Evolutionary conservation across 2,797 vertebrate species (phyloP).

Genomic region (Hoplostethus atlanticus): DNA sequence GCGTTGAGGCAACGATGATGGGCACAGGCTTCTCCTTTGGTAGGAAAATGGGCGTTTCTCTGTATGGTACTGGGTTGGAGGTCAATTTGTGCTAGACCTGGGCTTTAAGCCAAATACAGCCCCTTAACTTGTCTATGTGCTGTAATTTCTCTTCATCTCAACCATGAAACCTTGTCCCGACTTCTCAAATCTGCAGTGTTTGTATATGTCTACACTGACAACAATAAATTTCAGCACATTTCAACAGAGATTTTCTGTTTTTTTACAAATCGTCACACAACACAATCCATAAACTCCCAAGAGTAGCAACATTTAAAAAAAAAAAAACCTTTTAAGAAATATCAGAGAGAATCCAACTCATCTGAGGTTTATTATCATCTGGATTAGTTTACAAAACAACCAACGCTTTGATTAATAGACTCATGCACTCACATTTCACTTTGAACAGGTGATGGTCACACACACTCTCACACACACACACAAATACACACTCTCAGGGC

Average conservation of each 20-base stretch:
- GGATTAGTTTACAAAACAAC: constrained; percentile 53
- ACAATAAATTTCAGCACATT: not conserved
- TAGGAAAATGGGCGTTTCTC: fast-evolving
- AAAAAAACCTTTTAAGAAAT: not conserved
- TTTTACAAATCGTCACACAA: not conserved
- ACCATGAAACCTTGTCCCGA: not conserved
- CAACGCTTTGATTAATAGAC: not conserved
- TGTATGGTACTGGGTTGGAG: constrained; percentile 8
- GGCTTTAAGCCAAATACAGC: not conserved
- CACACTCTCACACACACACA: not conserved
- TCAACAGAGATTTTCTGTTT: too few species aligned
- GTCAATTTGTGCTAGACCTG: not conserved
- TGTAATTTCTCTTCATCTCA: not conserved
- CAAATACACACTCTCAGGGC: constrained; percentile 77
- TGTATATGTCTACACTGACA: not conserved
- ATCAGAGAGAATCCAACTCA: constrained; percentile 11
- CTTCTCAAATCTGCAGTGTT: not conserved
- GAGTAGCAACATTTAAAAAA: too few species aligned
- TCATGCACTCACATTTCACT: not conserved
- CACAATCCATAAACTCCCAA: not conserved
- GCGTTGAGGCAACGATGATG: constrained; percentile 1
- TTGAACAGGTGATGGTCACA: not conserved
- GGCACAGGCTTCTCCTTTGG: constrained; percentile 11
- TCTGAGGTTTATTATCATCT: constrained; percentile 40
- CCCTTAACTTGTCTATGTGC: not conserved